Evolutionary conservation across 2,797 vertebrate genomes (phyloP), one percentile per base, ranked within the genome.

Genomic region (Chaenodraco wilsoni): DNA sequence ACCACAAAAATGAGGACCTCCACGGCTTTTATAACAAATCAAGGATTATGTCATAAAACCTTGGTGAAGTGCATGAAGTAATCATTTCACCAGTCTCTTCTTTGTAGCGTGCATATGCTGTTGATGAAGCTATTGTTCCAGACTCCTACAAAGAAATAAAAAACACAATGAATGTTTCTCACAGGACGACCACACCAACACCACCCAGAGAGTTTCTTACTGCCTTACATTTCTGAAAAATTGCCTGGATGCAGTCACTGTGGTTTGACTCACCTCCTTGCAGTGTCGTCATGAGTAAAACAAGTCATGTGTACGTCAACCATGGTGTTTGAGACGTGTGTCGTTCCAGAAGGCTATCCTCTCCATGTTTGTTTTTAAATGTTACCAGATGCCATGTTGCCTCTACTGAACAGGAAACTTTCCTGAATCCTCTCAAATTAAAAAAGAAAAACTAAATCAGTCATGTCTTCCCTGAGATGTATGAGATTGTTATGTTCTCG

Each of bases 11-110:
- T 69, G 60, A 66, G 71, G 79, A 75, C 79, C 79, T 69, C 69
- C 70, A 48, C 44, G 51, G 68, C 78, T 87, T 93, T 90, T 74
- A 86, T 83, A 80, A 72, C 68, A 82, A 69, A 90, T 89, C 93
- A 92, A 82, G 46, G 66, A 88, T 90, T 89, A 89, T 91, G 89
- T 94, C 93, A 93, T 88, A 83, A 87, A 89, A 71, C 70, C 69
- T 80, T 40, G 16, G 76, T 70, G 72, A 78, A 50, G 59, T 61
- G 65, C 77, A 82, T 86, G 89, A 90, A 88, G 91, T 85, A 87
- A 87, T 90, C 73, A 84, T 84, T 81, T 81, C 58, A 72, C 80
- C 72, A 21, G 48, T 63, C 67, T 64, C 65, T 64, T 81, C 67
- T 79, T 78, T 76, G 68, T 65, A 63, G 65, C 46, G 33, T 60